phyloP scores from a whole-genome alignment of 2,888 invertebrate species.

The Cephus runcator region DNA sequence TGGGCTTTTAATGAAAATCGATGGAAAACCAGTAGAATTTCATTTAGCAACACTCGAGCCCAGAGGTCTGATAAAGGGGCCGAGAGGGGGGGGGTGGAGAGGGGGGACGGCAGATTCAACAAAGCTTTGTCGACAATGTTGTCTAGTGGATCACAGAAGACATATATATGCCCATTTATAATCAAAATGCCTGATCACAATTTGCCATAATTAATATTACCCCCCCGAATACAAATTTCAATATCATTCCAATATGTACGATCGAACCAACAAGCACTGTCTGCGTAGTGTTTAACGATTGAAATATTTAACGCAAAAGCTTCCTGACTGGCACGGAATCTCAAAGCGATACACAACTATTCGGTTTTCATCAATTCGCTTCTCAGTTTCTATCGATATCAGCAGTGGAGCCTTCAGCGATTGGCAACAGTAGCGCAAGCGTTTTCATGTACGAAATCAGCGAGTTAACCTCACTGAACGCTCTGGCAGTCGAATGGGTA shows the following conservation, averaged over 20 bases:
- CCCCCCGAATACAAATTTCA: slow-evolving; percentile 10
- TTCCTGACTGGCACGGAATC: background rate
- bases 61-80: background rate
- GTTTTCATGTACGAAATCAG: background rate
- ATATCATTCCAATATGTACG: background rate
- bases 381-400: background rate
- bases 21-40: slow-evolving; percentile 19
- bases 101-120: background rate
- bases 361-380: background rate
- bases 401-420: background rate
- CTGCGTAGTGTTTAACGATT: background rate
- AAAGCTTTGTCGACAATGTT: background rate
- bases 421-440: background rate
- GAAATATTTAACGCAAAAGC: background rate
- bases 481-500: background rate
- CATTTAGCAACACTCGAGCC: background rate
- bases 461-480: background rate
- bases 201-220: slow-evolving; percentile 39
- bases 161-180: background rate
- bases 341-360: background rate
- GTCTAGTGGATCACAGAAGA: background rate
- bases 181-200: background rate
- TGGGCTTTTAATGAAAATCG: slow-evolving; percentile 40
- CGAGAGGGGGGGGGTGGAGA: too few relatives aligned
- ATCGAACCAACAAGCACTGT: background rate